Conservation (phyloP, 2,888 invertebrate genomes). For the Raillietiella orientalis region DNA sequence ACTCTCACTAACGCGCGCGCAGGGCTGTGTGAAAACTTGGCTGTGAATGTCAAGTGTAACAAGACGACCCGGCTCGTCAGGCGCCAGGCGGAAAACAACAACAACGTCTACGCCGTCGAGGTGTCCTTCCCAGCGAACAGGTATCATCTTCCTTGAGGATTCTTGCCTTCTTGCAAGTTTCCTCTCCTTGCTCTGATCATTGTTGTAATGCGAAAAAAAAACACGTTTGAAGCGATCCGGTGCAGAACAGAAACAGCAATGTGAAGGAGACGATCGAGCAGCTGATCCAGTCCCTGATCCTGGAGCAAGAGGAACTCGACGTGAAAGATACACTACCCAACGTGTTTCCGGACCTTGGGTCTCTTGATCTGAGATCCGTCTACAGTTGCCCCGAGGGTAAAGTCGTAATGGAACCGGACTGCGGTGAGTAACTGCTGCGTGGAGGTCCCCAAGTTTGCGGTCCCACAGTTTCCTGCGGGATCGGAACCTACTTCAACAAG, state of each 20-base stretch:
- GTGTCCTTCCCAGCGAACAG: slow-evolving; percentile 63
- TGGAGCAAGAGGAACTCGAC: slow-evolving; percentile 77
- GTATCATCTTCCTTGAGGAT: no score
- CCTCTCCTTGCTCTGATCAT: no score
- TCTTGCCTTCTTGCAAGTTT: no score
- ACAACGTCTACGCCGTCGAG: slow-evolving; percentile 44
- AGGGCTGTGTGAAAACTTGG: slow-evolving; percentile 57
- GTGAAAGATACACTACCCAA: slow-evolving; percentile 73
- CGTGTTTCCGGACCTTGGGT: slow-evolving; percentile 72
- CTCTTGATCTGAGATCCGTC: slow-evolving; percentile 50
- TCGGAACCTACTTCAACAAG: slow-evolving; percentile 51
- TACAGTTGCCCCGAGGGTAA: slow-evolving; percentile 76
- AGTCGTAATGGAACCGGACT: slow-evolving; percentile 72
- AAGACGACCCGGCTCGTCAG: slow-evolving; percentile 24
- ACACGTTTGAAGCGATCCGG: slow-evolving; percentile 49
- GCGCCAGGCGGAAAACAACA: slow-evolving; percentile 24
- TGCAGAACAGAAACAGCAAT: slow-evolving; percentile 50
- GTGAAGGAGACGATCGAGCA: slow-evolving; percentile 40
- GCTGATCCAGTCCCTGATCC: slow-evolving; percentile 54
- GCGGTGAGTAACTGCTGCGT: slow-evolving; percentile 26
- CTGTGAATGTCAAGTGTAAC: slow-evolving; percentile 16
- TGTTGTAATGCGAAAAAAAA: no score
- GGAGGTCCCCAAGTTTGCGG: no score
- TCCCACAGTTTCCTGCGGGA: slow-evolving; percentile 39
- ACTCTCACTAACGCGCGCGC: slow-evolving; percentile 18